A percentile compares a stretch with the other conserved stretches of the same genome.
Evolutionary conservation across 2,888 invertebrate genomes (phyloP).

Genomic region (Steromphala cineraria): DNA sequence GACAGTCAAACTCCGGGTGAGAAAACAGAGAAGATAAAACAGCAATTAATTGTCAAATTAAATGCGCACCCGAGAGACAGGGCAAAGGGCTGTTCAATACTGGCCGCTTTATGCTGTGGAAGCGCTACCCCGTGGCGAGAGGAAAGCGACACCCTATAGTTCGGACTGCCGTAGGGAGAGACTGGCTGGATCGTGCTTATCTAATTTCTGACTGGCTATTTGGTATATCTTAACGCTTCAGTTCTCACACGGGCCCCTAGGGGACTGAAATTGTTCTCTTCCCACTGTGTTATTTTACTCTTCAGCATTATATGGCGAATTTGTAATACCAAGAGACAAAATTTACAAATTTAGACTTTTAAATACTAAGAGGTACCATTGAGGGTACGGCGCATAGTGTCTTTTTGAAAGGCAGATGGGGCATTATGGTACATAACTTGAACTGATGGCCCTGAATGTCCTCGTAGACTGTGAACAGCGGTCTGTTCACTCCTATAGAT

Average conservation of each 20-base stretch:
- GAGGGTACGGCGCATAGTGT: too few species aligned
- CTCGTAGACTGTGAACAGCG: too few species aligned
- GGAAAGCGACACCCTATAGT: slow-evolving; percentile 6
- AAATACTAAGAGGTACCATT: too few species aligned
- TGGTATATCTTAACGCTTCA: background rate
- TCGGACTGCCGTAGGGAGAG: background rate
- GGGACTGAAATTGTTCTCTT: slow-evolving; percentile 12
- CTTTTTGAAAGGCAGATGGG: too few species aligned
- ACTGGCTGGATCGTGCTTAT: background rate
- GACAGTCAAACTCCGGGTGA: background rate
- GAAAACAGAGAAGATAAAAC: slow-evolving; percentile 15
- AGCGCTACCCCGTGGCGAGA: slow-evolving; percentile 6
- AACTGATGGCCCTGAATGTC: too few species aligned
- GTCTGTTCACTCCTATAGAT: too few species aligned
- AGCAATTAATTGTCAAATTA: slow-evolving; percentile 20
- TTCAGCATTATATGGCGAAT: background rate
- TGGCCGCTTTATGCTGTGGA: background rate
- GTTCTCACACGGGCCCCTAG: background rate
- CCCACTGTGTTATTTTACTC: slow-evolving; percentile 2
- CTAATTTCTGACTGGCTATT: slow-evolving; percentile 17
- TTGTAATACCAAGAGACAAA: background rate
- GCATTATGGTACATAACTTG: too few species aligned
- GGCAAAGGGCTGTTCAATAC: background rate
- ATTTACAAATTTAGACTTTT: background rate
- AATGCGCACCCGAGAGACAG: slow-evolving; percentile 5